Evolutionary conservation across 2,797 vertebrate species (phyloP).

Genomic region (Morus bassanus): DNA sequence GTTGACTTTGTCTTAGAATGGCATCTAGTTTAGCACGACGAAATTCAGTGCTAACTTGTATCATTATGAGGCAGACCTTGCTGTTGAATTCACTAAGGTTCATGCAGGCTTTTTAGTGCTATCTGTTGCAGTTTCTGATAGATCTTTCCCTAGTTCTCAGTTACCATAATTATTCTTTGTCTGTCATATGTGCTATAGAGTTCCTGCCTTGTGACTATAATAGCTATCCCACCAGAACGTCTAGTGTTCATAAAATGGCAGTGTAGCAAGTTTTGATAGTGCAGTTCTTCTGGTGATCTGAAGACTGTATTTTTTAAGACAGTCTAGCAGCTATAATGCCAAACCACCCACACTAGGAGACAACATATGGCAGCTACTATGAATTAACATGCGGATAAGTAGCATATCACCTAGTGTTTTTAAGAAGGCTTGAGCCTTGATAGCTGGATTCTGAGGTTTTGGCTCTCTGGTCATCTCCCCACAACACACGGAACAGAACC

Average conservation of each 20-base stretch:
- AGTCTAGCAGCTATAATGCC: constrained; percentile 45
- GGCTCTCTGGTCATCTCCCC: neutral
- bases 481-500: rapidly evolving
- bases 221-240: neutral
- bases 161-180: neutral
- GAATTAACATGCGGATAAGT: neutral
- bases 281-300: neutral
- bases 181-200: rapidly evolving
- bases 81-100: neutral
- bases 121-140: neutral
- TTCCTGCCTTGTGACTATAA: neutral
- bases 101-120: neutral
- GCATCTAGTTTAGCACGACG: rapidly evolving
- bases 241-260: neutral
- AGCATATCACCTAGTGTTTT: neutral
- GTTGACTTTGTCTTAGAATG: neutral
- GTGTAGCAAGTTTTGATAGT: neutral
- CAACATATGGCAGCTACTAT: constrained; percentile 24
- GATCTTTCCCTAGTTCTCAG: neutral
- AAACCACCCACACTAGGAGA: constrained; percentile 43
- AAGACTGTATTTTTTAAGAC: neutral
- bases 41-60: neutral
- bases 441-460: neutral
- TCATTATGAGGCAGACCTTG: rapidly evolving
- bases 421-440: neutral